A percentile compares a stretch with the other conserved stretches of the same genome.
Conservation (phyloP, 2,888 invertebrate genomes). For the Romanomermis culicivorax region DNA sequence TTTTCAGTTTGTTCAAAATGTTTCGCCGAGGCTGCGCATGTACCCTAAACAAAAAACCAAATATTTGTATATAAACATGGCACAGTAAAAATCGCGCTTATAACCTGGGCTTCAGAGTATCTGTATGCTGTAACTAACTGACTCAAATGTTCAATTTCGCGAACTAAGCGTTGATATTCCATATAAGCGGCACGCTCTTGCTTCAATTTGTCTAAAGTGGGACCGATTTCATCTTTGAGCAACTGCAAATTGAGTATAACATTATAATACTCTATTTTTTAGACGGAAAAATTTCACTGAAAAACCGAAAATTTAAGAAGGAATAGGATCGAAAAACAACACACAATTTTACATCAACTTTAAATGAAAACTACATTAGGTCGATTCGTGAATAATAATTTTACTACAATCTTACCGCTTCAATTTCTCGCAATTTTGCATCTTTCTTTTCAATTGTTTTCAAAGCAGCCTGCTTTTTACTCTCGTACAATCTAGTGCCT, state of each 20-base stretch:
- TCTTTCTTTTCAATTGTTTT: conserved; percentile 79
- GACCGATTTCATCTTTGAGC: conserved; percentile 60
- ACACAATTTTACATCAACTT: background rate
- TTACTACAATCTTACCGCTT: conserved; percentile 39
- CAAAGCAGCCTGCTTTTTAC: conserved; percentile 62
- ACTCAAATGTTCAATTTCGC: conserved; percentile 59
- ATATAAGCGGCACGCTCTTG: conserved; percentile 61
- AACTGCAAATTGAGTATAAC: conserved; percentile 26
- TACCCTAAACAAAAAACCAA: conserved; percentile 5
- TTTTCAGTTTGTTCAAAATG: conserved; percentile 14
- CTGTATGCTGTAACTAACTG: conserved; percentile 52
- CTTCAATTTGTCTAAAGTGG: conserved; percentile 59
- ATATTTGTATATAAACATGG: background rate
- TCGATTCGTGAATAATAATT: background rate
- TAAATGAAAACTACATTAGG: background rate
- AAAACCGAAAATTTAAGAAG: background rate
- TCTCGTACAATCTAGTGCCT: conserved; percentile 86
- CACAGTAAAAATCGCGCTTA: conserved; percentile 7
- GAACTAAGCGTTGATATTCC: conserved; percentile 59
- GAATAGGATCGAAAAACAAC: conserved; percentile 4
- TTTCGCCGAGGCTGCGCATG: conserved; percentile 15
- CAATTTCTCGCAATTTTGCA: conserved; percentile 61
- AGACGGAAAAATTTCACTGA: background rate
- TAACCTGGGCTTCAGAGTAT: conserved; percentile 27
- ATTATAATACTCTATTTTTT: background rate